These are phyloP conservation scores for Pterocles gutturalis DNA, from an alignment of 2,113 vertebrate species.

Conservation along the genomic window DNA sequence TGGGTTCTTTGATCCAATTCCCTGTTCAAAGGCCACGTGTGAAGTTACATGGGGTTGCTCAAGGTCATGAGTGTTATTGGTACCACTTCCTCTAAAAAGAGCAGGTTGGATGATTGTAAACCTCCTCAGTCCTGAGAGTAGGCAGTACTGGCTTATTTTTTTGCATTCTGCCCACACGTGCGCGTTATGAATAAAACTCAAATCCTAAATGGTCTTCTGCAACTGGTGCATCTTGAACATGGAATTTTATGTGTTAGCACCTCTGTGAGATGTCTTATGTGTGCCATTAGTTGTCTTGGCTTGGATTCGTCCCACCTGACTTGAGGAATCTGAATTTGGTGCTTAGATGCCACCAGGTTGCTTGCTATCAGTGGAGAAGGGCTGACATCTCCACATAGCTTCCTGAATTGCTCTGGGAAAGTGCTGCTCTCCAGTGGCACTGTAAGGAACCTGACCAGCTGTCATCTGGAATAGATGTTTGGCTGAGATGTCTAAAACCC, in stretches of 20 bases:
- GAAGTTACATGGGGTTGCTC: not conserved
- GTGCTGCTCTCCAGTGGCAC: not conserved
- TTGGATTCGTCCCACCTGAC: not conserved
- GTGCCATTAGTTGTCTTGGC: not conserved
- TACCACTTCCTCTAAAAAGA: not conserved
- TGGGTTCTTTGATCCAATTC: not conserved
- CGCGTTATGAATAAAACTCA: not conserved
- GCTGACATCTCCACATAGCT: not conserved
- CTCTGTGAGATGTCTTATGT: not conserved
- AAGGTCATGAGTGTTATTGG: not conserved
- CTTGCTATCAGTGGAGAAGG: not conserved
- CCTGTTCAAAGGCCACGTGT: not conserved
- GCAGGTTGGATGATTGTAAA: not conserved
- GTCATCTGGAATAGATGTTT: not conserved
- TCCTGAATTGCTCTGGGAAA: not conserved
- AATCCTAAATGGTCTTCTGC: not conserved
- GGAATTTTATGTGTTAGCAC: not conserved
- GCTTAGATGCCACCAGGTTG: not conserved
- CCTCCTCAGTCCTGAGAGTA: not conserved
- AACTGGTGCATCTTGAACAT: not conserved
- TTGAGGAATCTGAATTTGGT: not conserved
- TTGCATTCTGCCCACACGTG: accelerated
- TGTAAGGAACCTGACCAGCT: not conserved
- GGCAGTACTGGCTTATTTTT: not conserved
- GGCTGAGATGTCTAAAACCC: not conserved